These are phyloP conservation scores for Muntiacus reevesi DNA, from an alignment of 2,113 vertebrate species.

Conservation along the genomic window DNA sequence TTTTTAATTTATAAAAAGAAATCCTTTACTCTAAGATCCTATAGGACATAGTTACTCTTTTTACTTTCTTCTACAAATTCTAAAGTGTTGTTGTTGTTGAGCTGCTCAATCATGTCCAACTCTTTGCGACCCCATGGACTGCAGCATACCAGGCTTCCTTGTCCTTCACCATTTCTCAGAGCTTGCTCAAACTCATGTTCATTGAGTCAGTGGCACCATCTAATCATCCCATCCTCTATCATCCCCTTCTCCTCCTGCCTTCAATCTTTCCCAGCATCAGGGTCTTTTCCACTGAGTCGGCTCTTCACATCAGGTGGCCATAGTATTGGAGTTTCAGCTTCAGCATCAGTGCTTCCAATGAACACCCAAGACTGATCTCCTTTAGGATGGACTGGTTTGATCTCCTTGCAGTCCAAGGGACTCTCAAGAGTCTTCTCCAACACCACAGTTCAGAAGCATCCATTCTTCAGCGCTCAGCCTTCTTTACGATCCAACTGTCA, in stretches of 20 bases:
- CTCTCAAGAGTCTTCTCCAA: background rate
- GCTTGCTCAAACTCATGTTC: background rate
- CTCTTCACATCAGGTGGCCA: background rate
- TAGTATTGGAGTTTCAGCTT: background rate
- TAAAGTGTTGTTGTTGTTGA: background rate
- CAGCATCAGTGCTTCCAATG: background rate
- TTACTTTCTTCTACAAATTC: background rate
- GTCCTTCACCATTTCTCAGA: background rate
- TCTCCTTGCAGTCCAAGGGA: background rate
- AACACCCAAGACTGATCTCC: background rate
- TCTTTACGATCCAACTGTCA: background rate
- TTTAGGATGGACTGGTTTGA: background rate
- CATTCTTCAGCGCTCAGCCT: fast-evolving
- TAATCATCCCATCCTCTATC: background rate
- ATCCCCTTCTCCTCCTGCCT: background rate
- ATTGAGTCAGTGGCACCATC: background rate
- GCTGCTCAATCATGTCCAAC: background rate
- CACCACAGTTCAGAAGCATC: background rate
- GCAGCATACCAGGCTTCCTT: background rate
- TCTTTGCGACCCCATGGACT: background rate
- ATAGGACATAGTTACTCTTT: background rate
- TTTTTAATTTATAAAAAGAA: background rate
- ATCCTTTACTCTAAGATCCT: background rate
- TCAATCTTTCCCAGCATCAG: background rate
- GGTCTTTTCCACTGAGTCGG: background rate